Evolutionary conservation across 2,113 vertebrate genomes (phyloP).

Genomic region (Eublepharis macularius): DNA sequence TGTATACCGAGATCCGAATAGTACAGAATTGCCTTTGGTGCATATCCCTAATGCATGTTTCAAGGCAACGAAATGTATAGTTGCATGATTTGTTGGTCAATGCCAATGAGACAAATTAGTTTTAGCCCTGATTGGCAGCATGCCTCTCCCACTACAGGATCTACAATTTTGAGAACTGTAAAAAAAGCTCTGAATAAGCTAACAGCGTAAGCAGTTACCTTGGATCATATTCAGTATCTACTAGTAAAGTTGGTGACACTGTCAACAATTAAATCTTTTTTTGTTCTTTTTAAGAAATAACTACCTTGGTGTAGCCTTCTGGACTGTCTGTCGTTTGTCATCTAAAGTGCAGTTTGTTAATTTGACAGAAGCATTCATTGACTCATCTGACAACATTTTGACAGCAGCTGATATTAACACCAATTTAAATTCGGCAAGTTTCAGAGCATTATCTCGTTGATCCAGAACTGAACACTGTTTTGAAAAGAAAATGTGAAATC

Average conservation of each 20-base stretch:
- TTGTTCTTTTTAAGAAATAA: slow-evolving; percentile 25
- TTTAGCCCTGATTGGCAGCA: background rate
- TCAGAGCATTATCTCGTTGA: slow-evolving; percentile 81
- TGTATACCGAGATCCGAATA: too few relatives aligned
- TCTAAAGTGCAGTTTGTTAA: slow-evolving; percentile 90
- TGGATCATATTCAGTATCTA: background rate
- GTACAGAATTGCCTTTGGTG: too few relatives aligned
- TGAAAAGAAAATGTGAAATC: slow-evolving; percentile 39
- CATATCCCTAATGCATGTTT: too few relatives aligned
- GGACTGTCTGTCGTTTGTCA: slow-evolving; percentile 87
- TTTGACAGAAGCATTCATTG: slow-evolving; percentile 85
- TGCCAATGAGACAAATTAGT: background rate
- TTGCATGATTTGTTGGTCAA: background rate
- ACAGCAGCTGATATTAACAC: slow-evolving; percentile 87
- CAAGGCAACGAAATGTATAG: background rate
- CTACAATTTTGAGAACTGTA: background rate
- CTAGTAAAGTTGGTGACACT: background rate
- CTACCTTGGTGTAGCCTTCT: slow-evolving; percentile 90
- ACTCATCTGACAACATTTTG: slow-evolving; percentile 88
- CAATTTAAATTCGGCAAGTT: slow-evolving; percentile 92
- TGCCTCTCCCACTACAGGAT: background rate
- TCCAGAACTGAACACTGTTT: slow-evolving; percentile 69
- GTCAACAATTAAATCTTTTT: background rate
- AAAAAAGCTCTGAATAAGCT: background rate
- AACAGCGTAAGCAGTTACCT: background rate